Evolutionary conservation across 2,888 invertebrate species (phyloP).

Genomic region (Alviniconcha strummeri): DNA sequence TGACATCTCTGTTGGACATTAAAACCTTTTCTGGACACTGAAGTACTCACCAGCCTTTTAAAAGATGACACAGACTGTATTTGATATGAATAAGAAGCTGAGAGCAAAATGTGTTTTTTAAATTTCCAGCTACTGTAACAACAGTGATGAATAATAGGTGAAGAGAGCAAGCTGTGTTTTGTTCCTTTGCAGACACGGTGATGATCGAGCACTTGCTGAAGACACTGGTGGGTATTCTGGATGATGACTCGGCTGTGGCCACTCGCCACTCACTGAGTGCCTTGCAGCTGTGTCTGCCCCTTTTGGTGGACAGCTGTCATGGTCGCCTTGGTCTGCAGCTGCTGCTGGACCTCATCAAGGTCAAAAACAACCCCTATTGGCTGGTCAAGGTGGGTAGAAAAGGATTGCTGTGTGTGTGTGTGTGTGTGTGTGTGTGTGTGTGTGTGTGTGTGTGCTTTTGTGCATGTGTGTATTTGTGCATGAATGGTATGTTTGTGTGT

Average conservation of each 20-base stretch:
- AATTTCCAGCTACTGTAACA: too few species aligned
- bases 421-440: neutral
- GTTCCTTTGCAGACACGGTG: conserved; percentile 41
- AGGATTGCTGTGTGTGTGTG: neutral
- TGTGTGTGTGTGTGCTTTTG: neutral
- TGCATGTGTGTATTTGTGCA: too few species aligned
- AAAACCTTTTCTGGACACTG: too few species aligned
- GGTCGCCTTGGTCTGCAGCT: conserved; percentile 78
- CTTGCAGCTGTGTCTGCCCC: conserved; percentile 78
- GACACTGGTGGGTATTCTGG: conserved; percentile 65
- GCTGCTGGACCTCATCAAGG: conserved; percentile 79
- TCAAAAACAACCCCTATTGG: conserved; percentile 88
- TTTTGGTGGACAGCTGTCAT: conserved; percentile 80
- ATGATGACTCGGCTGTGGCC: conserved; percentile 82
- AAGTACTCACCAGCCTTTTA: too few species aligned
- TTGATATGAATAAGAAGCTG: too few species aligned
- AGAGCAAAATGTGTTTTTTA: too few species aligned
- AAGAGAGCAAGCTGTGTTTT: too few species aligned
- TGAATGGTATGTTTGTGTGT: neutral
- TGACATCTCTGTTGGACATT: too few species aligned
- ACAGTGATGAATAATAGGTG: too few species aligned
- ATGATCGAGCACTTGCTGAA: conserved; percentile 62
- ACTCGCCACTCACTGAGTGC: conserved; percentile 83
- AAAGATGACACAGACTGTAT: too few species aligned
- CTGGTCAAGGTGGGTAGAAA: conserved; percentile 82